Conservation (phyloP, 2,888 invertebrate species). For the Anoncus sp. region DNA sequence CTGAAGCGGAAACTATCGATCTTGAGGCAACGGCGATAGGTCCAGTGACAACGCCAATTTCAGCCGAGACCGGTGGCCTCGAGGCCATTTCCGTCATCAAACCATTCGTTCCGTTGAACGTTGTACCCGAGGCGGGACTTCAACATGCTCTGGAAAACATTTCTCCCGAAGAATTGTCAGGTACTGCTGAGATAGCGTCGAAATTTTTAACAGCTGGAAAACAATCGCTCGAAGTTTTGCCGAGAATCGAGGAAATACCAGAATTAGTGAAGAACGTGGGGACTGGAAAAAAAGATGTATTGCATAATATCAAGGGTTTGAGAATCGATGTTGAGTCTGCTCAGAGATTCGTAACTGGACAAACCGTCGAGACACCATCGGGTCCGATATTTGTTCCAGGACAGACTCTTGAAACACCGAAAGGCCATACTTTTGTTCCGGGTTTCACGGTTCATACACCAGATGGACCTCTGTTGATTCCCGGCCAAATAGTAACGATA, state of each 20-base stretch:
- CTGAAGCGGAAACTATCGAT: slow-evolving; percentile 84
- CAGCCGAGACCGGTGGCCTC: slow-evolving; percentile 85
- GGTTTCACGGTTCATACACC: slow-evolving; percentile 89
- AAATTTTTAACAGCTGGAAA: slow-evolving; percentile 84
- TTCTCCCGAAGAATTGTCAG: slow-evolving; percentile 85
- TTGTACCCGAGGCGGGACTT: slow-evolving; percentile 83
- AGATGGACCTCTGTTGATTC: slow-evolving; percentile 88
- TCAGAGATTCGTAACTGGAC: slow-evolving; percentile 89
- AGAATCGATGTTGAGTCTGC: slow-evolving; percentile 88
- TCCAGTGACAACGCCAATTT: slow-evolving; percentile 81
- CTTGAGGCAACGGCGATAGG: slow-evolving; percentile 81
- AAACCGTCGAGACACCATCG: slow-evolving; percentile 88
- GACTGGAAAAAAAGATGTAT: slow-evolving; percentile 86
- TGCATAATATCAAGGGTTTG: slow-evolving; percentile 87
- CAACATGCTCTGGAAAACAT: slow-evolving; percentile 85
- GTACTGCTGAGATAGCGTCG: slow-evolving; percentile 86
- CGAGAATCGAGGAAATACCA: slow-evolving; percentile 87
- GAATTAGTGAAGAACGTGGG: slow-evolving; percentile 84
- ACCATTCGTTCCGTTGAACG: slow-evolving; percentile 85
- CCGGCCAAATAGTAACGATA: slow-evolving; percentile 88
- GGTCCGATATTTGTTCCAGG: slow-evolving; percentile 91
- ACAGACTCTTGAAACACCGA: slow-evolving; percentile 89
- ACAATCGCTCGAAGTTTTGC: slow-evolving; percentile 86
- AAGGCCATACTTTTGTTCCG: slow-evolving; percentile 89
- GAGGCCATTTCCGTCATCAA: slow-evolving; percentile 87